Conservation (phyloP, 1,140 invertebrate species). For the Odontomachus brunneus region DNA sequence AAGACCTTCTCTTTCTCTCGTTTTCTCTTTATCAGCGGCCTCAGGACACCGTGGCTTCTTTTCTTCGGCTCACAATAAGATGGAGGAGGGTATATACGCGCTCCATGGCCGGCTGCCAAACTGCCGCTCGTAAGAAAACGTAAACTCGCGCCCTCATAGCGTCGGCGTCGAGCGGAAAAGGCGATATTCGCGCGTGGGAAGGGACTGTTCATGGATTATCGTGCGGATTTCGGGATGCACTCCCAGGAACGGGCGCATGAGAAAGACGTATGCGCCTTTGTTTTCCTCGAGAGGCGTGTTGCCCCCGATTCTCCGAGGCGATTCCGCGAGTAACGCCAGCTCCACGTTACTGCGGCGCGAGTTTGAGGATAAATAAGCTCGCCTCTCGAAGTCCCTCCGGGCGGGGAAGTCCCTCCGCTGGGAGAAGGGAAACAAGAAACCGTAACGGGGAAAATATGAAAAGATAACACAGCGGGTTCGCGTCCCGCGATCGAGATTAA, state of each 20-base stretch:
- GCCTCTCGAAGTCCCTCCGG: too few relatives aligned
- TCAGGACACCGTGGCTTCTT: slow-evolving; percentile 1
- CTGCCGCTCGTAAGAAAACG: slow-evolving; percentile 28
- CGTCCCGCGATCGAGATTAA: too few relatives aligned
- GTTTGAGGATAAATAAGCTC: too few relatives aligned
- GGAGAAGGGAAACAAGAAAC: too few relatives aligned
- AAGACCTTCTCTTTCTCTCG: neutral
- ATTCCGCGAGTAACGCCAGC: too few relatives aligned
- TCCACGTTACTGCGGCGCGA: too few relatives aligned
- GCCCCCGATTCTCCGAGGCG: too few relatives aligned
- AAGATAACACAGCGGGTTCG: too few relatives aligned
- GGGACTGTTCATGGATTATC: neutral
- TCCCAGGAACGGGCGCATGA: neutral
- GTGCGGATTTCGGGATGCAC: neutral
- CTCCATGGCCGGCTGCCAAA: slow-evolving; percentile 26
- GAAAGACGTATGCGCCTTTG: too few relatives aligned
- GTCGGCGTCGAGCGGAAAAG: neutral
- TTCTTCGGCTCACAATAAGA: slow-evolving; percentile 27
- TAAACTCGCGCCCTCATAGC: slow-evolving; percentile 26
- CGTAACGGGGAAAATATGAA: too few relatives aligned
- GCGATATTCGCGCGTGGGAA: neutral
- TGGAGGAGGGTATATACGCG: neutral
- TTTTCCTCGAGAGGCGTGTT: too few relatives aligned
- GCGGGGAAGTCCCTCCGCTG: too few relatives aligned
- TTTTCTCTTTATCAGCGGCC: neutral